Base-by-base conservation (phyloP, 2,113 vertebrate species). In the Mastomys natalensis region DNA sequence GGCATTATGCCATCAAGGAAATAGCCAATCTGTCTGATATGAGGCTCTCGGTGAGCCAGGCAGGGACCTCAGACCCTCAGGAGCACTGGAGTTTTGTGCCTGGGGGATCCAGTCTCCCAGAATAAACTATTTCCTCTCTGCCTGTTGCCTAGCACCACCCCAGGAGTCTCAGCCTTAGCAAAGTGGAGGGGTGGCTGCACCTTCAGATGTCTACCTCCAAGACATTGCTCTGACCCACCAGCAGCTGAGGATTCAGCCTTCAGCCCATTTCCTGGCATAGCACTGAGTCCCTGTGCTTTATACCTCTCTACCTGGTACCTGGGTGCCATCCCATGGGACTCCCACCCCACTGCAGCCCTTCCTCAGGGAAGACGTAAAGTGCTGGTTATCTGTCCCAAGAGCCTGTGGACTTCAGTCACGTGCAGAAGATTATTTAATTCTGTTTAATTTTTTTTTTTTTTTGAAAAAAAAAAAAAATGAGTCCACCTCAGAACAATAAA, bases 131-230 rank as follows among this genome's bases (percentile, higher is more conserved):
- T 53, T 45, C 12, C 26, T 12, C 17, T 48, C n/a, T 51, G 8
- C n/a, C 48, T 17, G 11, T 6, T 45, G 6, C 64, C 21, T 34
- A 22, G 62, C 2, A 0, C 53, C 17, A 6, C 24, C 15, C 16
- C 55, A 31, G 92, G 40, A 87, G 40, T 66, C 24, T 45, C 62
- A 31, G n/a, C 22, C 62, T 16, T 22, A 8, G 31, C 0, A 1
- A 37, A 37, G 40, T 31, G 4, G 0, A 17, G 86, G 5, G 13
- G 1, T 0, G 0, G 29, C 11, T 34, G 86, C n/a, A 29, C 1
- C 4, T 64, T 6, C 26, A 29, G 3, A n/a, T 48, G 89, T 45
- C 55, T 9, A 22, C 68, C 29, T 43, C 68, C 43, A n/a, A 29
- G 53, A 4, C 0, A 2, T n/a, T 17, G 1, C 93, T 55, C 19